Evolutionary conservation across 2,797 vertebrate genomes (phyloP).

Genomic region (Acrossocheilus fasciatus): DNA sequence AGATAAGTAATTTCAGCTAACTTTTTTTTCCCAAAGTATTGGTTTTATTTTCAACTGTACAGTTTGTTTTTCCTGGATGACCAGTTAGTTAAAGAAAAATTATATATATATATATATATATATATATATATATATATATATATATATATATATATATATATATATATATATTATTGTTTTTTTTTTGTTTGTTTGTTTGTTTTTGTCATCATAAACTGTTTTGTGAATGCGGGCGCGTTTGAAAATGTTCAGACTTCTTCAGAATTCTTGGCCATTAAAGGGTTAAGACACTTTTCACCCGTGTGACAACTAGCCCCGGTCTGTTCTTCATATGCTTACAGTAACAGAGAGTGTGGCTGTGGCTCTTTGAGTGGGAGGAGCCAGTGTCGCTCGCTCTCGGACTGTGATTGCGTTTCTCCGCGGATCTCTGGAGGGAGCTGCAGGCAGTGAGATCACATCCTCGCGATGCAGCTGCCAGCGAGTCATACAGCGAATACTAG

Average conservation of each 20-base stretch:
- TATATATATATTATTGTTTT: no score
- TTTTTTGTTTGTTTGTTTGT: no score
- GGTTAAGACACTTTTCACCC: background rate
- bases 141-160: no score
- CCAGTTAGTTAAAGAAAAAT: no score
- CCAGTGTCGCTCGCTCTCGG: conserved; percentile 55
- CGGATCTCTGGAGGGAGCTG: conserved; percentile 45
- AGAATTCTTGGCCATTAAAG: background rate
- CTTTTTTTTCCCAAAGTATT: no score
- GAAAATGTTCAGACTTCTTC: background rate
- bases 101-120: no score
- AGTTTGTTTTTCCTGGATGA: no score
- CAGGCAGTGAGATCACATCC: conserved; percentile 65
- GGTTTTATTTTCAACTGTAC: no score
- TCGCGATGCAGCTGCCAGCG: conserved; percentile 58
- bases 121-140: no score
- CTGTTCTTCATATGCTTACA: background rate
- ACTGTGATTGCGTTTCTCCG: conserved; percentile 58
- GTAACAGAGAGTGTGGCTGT: background rate
- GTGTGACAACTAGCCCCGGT: conserved; percentile 1
- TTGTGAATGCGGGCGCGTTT: background rate
- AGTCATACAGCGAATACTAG: conserved; percentile 31
- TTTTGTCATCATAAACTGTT: background rate
- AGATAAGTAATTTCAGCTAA: no score
- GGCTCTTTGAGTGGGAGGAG: conserved; percentile 44